Base-by-base conservation (phyloP, 2,113 vertebrate species). In the Solenodon paradoxus region DNA sequence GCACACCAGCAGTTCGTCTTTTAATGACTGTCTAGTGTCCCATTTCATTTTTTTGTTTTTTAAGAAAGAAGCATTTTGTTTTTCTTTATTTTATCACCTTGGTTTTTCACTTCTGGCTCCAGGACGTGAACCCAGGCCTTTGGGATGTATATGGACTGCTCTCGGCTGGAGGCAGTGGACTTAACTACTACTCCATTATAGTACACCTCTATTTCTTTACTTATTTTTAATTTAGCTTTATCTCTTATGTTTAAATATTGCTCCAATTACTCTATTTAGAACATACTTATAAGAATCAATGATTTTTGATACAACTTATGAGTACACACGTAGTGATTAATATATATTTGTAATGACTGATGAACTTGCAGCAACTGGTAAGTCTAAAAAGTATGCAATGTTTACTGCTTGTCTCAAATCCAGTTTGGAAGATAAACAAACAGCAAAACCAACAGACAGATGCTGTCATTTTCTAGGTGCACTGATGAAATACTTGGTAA, bases 351-450 rank as follows among this genome's bases (percentile, higher is more conserved):
- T 26, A 85, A 32, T 35, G 15, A 45, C 0, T 84, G 63, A 68
- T 66, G 53, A 24, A 69, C 88, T 83, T 55, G 40, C 40, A 86
- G 57, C 74, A 74, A 30, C 40, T 32, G 42, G 68, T 57, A 1
- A 77, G 45, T 68, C 68, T 83, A 7, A 55, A 85, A 68, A 85
- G 47, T 71, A 45, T 71, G 13, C 28, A 86, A 71, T 17, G 24
- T 26, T 85, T 53, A 78, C 22, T 85, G 75, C 38, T 68, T 68
- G n/a, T 77, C 7, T 57, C 61, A 79, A 66, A 59, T 66, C n/a
- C 19, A 79, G 88, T 92, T 77, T 88, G n/a, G 64, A 88, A 82
- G 63, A 92, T 72, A 77, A 91, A 91, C 16, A 40, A 38, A 57
- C 1, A 68, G n/a, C n/a, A 78, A 80, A 81, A 49, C 8, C 15